These are phyloP conservation scores for Oasisia sp. DNA, from an alignment of 2,888 invertebrate species.

Conservation along the genomic window DNA sequence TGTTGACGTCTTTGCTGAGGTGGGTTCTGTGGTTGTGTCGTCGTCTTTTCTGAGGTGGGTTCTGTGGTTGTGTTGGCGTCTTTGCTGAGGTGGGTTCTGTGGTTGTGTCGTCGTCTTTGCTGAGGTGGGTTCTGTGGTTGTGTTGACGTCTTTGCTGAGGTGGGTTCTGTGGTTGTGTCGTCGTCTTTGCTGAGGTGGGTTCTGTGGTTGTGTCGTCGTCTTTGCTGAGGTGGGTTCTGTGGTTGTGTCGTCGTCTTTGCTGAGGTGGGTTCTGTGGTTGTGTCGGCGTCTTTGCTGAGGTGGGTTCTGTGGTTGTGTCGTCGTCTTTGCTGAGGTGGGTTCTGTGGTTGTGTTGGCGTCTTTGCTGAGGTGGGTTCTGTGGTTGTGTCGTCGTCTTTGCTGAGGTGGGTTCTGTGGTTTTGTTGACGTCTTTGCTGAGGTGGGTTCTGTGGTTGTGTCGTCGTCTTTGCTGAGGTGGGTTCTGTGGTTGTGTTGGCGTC, in stretches of 20 bases:
- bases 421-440: no score
- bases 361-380: constrained; percentile 64
- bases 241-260: constrained; percentile 74
- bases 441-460: constrained; percentile 73
- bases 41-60: constrained; percentile 72
- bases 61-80: no score
- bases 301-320: constrained; percentile 73
- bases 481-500: no score
- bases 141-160: no score
- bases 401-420: constrained; percentile 65
- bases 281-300: no score
- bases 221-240: constrained; percentile 64
- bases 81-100: constrained; percentile 64
- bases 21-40: constrained; percentile 73
- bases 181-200: constrained; percentile 72
- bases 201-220: no score
- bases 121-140: constrained; percentile 65
- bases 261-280: constrained; percentile 65
- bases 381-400: constrained; percentile 74
- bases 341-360: no score
- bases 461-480: constrained; percentile 72
- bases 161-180: constrained; percentile 73
- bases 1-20: no score
- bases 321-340: constrained; percentile 72
- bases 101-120: constrained; percentile 74